Evolutionary conservation across 1,140 invertebrate species (phyloP), one percentile per base, ranked within the genome.

Genomic region (Venturia canescens): DNA sequence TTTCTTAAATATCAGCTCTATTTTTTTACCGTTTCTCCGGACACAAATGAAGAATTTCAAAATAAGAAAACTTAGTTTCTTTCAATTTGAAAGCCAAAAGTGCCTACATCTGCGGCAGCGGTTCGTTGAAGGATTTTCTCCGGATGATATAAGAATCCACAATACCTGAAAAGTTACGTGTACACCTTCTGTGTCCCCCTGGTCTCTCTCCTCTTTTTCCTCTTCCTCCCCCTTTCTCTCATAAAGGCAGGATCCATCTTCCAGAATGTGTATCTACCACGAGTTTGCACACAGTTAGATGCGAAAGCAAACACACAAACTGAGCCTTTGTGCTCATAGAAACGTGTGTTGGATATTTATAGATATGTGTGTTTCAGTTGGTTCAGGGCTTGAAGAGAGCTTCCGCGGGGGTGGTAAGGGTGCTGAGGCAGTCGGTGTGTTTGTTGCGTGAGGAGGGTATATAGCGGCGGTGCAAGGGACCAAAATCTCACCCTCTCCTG

Each of bases 361-460:
- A 69, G 27, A 69, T 31, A 29, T 31, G 18, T 29, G 9, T 3
- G 66, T 69, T 29, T 69, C 3, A 69, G 66, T 18, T 6, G 29
- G 66, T 69, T 69, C 29, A 29, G 66, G 66, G 66, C 66, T 69
- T 15, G 66, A 69, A 31, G 66, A 69, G 66, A 16, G 27, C 66
- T 69, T 16, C 31, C 27, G 15, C 29, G 18, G 29, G 66, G 27
- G 15, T 31, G 53, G 13, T 16, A 31, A 31, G 27, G 29, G 16
- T 27, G n/a, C 13, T 31, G 31, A 11, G 74, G 23, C 53, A 76
- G 34, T 63, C 53, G 34, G 23, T 69, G 81, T 76, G 3, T 78
- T 53, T 53, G 69, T 34, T 53, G 69, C 31, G 50, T 74, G 29
- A 53, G 82, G 66, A 74, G 57, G 71, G 63, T 31, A 69, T 53